These are phyloP conservation scores for Archaeoteleia sp. DNA, from an alignment of 2,888 invertebrate species.

Conservation along the genomic window DNA sequence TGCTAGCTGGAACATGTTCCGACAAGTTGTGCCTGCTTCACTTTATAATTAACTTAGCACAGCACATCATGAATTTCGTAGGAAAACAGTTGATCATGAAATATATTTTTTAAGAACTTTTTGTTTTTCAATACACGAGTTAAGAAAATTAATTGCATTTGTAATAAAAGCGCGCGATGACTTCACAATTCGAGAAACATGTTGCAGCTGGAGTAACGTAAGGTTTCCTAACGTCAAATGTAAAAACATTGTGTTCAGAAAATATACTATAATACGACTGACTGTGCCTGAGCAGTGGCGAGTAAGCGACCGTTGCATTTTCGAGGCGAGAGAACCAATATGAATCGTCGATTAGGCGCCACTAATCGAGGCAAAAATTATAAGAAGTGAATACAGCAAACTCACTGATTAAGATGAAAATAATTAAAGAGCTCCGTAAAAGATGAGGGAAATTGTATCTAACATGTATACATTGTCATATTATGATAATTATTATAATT, in stretches of 20 bases:
- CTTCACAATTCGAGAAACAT: conserved; percentile 64
- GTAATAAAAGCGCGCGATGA: conserved; percentile 27
- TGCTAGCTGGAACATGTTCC: conserved; percentile 69
- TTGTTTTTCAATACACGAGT: conserved; percentile 36
- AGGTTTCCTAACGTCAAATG: conserved; percentile 75
- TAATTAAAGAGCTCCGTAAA: conserved; percentile 70
- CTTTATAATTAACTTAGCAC: conserved; percentile 20
- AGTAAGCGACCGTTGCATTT: conserved; percentile 64
- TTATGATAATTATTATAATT: conserved; percentile 71
- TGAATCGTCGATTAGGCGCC: conserved; percentile 67
- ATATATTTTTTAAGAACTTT: conserved; percentile 44
- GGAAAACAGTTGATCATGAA: conserved; percentile 29
- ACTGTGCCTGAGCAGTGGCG: conserved; percentile 68
- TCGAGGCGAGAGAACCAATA: conserved; percentile 62
- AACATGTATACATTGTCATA: conserved; percentile 75
- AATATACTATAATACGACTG: conserved; percentile 75
- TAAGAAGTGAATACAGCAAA: conserved; percentile 69
- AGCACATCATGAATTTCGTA: background rate
- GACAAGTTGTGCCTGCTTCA: conserved; percentile 54
- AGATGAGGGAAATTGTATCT: conserved; percentile 73
- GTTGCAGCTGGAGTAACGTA: conserved; percentile 71
- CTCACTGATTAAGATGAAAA: conserved; percentile 70
- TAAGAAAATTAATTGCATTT: conserved; percentile 5
- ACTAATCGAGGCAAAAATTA: conserved; percentile 66
- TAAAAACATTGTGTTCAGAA: conserved; percentile 75